Base-by-base conservation (phyloP, 2,888 invertebrate species). In the Apamea monoglypha region DNA sequence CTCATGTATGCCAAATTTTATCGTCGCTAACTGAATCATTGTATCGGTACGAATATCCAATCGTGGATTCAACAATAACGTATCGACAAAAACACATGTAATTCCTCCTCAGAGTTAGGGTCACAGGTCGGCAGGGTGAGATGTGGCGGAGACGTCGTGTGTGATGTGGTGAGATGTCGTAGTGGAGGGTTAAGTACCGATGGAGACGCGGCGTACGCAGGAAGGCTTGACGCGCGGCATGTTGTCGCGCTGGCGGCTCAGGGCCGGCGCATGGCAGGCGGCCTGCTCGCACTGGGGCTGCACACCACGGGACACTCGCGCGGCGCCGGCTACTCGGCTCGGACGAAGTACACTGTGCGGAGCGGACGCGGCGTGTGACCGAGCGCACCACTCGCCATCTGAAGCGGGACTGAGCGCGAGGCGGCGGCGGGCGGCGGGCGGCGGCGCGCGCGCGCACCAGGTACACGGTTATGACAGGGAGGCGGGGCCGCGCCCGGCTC, bases 391-490 rank as follows among this genome's bases (percentile, higher is more conserved):
- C 95, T 96, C 97, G 97, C 97, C 97, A 96, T 97, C 96, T 95
- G 95, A 95, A 94, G 96, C 97, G 96, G 96, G 97, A 97, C 97
- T 96, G 97, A 96, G 95, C 94, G 94, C 94, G 93, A 92, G 94
- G 94, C 94, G 94, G 94, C 93, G 93, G 94, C 93, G 94, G 94
- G 93, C 94, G 95, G 95, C 93, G 92, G 93, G 93, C 94, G 94
- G 91, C 92, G 89, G 93, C 95, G 95, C 97, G 96, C 97, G 97
- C 97, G 97, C 97, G 97, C 97, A 97, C 97, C 97, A 96, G 97
- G 96, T 96, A 96, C 94, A 94, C 97, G 97, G 97, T 97, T 98
- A 98, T 97, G 97, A 97, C 97, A 97, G 97, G 97, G 97, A 94
- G 97, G 97, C 97, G 97, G 97, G 94, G 97, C 97, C 97, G 95